phyloP scores from a whole-genome alignment of 2,797 vertebrate species.

The Urophycis tenuis region DNA sequence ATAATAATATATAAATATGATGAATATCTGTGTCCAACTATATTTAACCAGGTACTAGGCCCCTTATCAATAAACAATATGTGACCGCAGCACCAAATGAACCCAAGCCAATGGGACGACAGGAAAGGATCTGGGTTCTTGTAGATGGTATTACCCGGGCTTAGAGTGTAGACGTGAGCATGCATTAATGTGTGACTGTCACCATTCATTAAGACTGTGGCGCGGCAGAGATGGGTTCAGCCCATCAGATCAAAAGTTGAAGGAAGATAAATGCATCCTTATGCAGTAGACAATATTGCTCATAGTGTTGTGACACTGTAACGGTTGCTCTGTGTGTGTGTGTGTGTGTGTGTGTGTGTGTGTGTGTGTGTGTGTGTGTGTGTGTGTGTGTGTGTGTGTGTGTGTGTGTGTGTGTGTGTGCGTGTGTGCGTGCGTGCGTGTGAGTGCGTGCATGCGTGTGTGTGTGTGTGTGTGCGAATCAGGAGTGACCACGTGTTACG shows the following conservation, averaged over 20 bases:
- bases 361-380: no score
- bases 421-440: no score
- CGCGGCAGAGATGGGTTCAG: background rate
- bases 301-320: no score
- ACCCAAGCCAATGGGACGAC: background rate
- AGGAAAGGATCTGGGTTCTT: background rate
- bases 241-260: background rate
- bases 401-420: background rate
- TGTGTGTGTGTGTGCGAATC: no score
- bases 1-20: no score
- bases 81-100: background rate
- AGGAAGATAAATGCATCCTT: no score
- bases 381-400: background rate
- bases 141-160: background rate
- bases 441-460: no score
- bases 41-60: background rate
- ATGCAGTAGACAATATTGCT: background rate
- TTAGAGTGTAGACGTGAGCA: background rate
- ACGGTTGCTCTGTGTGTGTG: no score
- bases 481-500: background rate
- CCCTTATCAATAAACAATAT: background rate
- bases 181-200: background rate
- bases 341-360: no score
- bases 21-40: background rate
- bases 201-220: background rate